Evolutionary conservation across 2,797 vertebrate species (phyloP), one percentile per base, ranked within the genome.

Genomic region (Sylvia borin): DNA sequence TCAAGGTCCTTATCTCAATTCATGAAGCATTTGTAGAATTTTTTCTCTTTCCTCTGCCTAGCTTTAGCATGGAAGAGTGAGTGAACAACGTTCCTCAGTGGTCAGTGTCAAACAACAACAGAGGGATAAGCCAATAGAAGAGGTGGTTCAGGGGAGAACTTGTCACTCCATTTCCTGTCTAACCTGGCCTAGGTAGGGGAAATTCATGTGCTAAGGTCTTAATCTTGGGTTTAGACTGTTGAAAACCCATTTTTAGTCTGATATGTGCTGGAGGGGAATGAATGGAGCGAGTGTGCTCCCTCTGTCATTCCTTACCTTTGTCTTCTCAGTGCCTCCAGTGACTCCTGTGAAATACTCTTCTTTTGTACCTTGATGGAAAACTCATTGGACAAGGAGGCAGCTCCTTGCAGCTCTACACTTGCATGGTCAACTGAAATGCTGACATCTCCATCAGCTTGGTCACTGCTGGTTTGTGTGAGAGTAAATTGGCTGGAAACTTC

Each of bases 271-370:
- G 26, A 50, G 32, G 21, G 13, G 19, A 8, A 3, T 3, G n/a
- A 7, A 3, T 1, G 0, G 32, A n/a, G 16, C 14, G 5, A 15
- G 14, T 26, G 48, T 50, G 25, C 40, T 38, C 16, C 31, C 13
- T 43, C 32, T 24, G 22, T 9, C n/a, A 47, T 25, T 34, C 55
- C 95, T 97, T 85, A 98, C 98, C 97, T 96, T 42, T 97, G 55
- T 34, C 7, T 20, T 10, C 26, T 85, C 65, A 98, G 31, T 22
- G 47, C 48, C 7, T 96, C 71, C 4, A 98, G 88, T 34, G 57
- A 83, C 16, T n/a, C 2, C 42, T 92, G 19, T 1, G 64, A 2
- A 31, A 97, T 15, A 1, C 57, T 58, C n/a, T 11, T 58, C 55
- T 36, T 36, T 22, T 58, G 15, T 36, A 5, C 1, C 24, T 5